Base-by-base conservation (phyloP, 92 coral and sea anemone species). In the Ricordea florida region DNA sequence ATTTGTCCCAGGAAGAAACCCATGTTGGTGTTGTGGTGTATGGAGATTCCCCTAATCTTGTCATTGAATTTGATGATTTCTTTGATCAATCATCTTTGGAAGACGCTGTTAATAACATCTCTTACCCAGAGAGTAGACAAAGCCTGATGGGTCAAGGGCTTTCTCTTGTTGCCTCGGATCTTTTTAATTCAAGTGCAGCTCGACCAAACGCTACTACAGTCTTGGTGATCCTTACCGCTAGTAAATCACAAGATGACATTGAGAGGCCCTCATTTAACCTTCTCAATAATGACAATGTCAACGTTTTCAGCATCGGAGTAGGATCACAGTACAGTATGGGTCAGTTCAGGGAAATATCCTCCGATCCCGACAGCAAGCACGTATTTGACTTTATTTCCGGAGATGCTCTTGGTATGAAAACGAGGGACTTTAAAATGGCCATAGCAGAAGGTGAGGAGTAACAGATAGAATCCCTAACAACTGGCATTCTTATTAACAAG, bases 11-110 rank as follows among this genome's bases (percentile, higher is more conserved):
- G 31, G 74, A 66, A 10, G 87, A 48, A 35, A 80, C 83, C 17
- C 91, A 86, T 14, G 87, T 80, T 7, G 87, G 72, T 33, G 69
- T 86, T 25, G 83, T 75, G n/a, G 42, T 67, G 61, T 73, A 57
- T 35, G 76, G 82, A 31, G 14, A 26, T 22, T 31, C 2, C 1
- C 66, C 75, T 4, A 35, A 27, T 3, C 32, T 66, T 20, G 70
- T 73, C 32, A 71, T 86, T 23, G 56, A 66, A 37, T 86, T 86
- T 26, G 62, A 76, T 7, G 40, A 79, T 10, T 42, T 53, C 34
- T 38, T 16, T 2, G 60, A 40, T 32, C 74, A 79, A 36, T 64
- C 47, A 2, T 59, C 66, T 6, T 18, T 86, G 30, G 69, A 73
- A 16, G 17, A 9, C 3, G 79, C 74, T n/a, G 68, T 86, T 40